Percentiles rank a stretch among this genome's conserved stretches.
Conservation (phyloP, 2,797 vertebrate genomes). For the Gastrophryne carolinensis region DNA sequence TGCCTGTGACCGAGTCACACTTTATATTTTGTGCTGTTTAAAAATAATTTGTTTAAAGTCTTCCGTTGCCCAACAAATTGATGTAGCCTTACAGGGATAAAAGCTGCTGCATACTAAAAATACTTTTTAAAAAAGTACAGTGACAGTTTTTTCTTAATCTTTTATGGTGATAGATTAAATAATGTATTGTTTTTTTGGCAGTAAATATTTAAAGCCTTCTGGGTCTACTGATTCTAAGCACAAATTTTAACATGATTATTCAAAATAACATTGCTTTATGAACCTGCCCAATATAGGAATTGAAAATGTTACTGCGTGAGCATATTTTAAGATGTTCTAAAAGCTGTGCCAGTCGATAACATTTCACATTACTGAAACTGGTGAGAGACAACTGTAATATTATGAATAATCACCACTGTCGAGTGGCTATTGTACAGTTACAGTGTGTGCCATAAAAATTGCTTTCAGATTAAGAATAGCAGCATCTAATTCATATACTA, state of each 20-base stretch:
- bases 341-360: background rate
- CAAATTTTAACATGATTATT: background rate
- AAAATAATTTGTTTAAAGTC: background rate
- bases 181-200: background rate
- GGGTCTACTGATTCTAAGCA: background rate
- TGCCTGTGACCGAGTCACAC: slow-evolving; percentile 15
- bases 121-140: background rate
- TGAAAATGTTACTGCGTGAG: background rate
- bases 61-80: too few relatives aligned
- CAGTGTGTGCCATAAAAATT: slow-evolving; percentile 3
- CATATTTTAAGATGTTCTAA: background rate
- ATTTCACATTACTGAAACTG: slow-evolving; percentile 14
- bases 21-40: background rate
- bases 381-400: slow-evolving; percentile 10
- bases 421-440: background rate
- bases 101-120: background rate
- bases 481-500: slow-evolving; percentile 32
- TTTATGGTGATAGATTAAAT: background rate
- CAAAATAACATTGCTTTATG: background rate
- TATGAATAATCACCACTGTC: slow-evolving; percentile 22
- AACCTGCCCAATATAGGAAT: slow-evolving; percentile 1
- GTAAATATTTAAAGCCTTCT: background rate
- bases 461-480: slow-evolving; percentile 32
- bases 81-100: background rate
- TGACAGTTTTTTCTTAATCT: background rate